Conservation (phyloP, 92 coral and sea anemone genomes). For the Epizoanthus scotinus region DNA sequence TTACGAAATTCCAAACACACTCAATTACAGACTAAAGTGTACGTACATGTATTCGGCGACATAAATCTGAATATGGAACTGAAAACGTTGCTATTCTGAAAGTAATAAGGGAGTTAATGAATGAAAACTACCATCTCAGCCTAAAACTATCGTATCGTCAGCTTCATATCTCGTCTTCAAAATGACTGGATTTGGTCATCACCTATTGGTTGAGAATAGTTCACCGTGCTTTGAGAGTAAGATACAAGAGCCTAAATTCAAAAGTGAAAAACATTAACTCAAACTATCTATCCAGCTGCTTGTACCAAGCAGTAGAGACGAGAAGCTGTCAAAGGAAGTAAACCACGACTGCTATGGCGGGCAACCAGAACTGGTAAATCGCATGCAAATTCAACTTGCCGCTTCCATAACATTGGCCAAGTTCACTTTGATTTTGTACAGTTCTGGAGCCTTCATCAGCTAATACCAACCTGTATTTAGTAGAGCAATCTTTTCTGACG, state of each 20-base stretch:
- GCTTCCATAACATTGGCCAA: conserved; percentile 12
- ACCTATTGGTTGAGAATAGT: not conserved
- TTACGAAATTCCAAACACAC: conserved; percentile 2
- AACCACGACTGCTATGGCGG: not conserved
- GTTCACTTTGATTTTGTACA: conserved; percentile 4
- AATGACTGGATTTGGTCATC: not conserved
- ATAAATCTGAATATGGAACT: not conserved
- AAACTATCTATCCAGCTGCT: not conserved
- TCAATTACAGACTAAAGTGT: too few species aligned
- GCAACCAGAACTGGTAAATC: conserved; percentile 24
- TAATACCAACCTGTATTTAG: conserved; percentile 29
- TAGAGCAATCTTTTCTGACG: not conserved
- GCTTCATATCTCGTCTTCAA: not conserved
- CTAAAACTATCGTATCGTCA: not conserved
- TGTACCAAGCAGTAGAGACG: conserved; percentile 3
- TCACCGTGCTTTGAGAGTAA: not conserved
- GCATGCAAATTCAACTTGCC: conserved; percentile 39
- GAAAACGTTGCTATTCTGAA: not conserved
- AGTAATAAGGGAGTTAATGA: not conserved
- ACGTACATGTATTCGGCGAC: not conserved
- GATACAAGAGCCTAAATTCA: not conserved
- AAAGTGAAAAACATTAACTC: not conserved
- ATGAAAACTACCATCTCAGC: not conserved
- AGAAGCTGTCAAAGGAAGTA: conserved; percentile 29
- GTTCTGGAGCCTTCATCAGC: not conserved